Base-by-base conservation (phyloP, 2,113 vertebrate genomes). In the Trogon surrucura region DNA sequence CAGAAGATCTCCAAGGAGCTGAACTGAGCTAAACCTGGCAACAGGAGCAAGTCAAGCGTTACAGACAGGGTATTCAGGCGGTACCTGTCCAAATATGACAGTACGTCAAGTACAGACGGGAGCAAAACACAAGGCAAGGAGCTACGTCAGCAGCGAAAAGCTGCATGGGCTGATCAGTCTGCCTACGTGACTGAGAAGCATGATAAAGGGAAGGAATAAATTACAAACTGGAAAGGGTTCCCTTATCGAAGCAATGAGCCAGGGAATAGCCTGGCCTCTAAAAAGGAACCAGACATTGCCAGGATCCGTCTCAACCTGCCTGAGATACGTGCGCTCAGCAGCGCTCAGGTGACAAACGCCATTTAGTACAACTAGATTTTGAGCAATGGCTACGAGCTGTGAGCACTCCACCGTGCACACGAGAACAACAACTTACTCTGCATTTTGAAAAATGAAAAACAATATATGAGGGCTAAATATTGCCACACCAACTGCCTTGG, bases 1-100 rank as follows among this genome's bases (percentile, higher is more conserved):
- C 5, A 99, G 95, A 69, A 99, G 98, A 94, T 99, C 99, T 88
- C 99, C 99, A 26, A 99, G 99, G 89, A 99, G 98, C 97, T 99
- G 99, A 91, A 99, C 99, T 6, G 99, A 99, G 96, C 99, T 99
- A 97, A 99, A 99, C 97, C 99, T 99, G 95, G 29, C 38, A 91
- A 94, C 14, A 54, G 62, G 41, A 85, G 56, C 36, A 90, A 70
- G 47, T 13, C n/a, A 83, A 34, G 57, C 16, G 83, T 96, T 94
- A 96, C 2, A 1, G 62, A 79, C 67, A 84, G 70, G 50, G 53
- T 15, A 7, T 53, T 88, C 30, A 67, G 65, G 54, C 0, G 0
- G 29, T 13, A 61, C 50, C 80, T 61, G 88, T 57, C 73, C 70
- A 70, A 60, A 44, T 16, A 53, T 1, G n/a, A 70, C 72, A 71